A percentile compares a stretch with the other conserved stretches of the same genome.
These are phyloP conservation scores for Trididemnum clinides DNA, from an alignment of 23 tunicate species.

Conservation along the genomic window DNA sequence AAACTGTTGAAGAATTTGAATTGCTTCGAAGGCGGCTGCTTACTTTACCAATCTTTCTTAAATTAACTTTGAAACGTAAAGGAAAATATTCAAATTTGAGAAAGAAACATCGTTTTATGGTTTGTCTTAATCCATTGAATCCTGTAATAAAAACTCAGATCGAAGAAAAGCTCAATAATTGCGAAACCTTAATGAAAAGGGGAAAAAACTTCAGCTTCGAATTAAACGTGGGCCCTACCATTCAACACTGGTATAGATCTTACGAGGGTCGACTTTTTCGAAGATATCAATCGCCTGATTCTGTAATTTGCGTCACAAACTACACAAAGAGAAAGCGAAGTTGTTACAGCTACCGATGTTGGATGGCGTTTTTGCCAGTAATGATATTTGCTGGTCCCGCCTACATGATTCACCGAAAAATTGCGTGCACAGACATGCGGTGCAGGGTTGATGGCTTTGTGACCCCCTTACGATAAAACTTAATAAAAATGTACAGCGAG, in stretches of 20 bases:
- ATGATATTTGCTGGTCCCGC: neutral
- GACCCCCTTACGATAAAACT: too few species aligned
- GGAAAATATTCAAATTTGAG: neutral
- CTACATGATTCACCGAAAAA: neutral
- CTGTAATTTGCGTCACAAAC: conserved; percentile 3
- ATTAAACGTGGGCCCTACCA: neutral
- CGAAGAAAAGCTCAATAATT: neutral
- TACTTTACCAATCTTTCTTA: neutral
- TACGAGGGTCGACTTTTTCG: neutral
- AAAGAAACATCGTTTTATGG: neutral
- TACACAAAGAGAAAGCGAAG: neutral
- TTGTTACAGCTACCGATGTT: neutral
- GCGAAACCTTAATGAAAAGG: neutral
- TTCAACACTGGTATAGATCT: neutral
- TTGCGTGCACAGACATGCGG: neutral
- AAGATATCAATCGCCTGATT: neutral
- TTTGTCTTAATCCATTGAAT: conserved; percentile 6
- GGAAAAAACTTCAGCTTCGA: neutral
- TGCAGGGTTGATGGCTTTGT: neutral
- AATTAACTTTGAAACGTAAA: neutral
- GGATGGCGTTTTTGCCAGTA: neutral
- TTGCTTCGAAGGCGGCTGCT: neutral
- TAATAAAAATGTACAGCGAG: too few species aligned
- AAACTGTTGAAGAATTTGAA: neutral
- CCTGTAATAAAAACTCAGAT: conserved; percentile 2